Evolutionary conservation across 92 coral and sea anemone genomes (phyloP), one percentile per base, ranked within the genome.

Genomic region (Epizoanthus stellaris): DNA sequence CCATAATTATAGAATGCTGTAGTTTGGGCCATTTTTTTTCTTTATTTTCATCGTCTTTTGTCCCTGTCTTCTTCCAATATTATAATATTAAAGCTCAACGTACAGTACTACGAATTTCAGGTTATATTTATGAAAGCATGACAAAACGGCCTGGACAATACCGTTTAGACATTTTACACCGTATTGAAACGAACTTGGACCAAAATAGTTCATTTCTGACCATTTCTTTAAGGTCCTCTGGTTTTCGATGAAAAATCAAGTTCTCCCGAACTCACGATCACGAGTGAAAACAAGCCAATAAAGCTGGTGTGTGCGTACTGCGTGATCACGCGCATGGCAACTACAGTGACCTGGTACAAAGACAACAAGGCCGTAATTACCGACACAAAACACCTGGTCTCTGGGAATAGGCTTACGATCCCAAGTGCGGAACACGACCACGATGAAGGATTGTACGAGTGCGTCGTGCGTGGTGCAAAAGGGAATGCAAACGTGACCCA

Each of bases 381-480:
- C 17, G 61, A 47, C 25, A 70, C 75, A 15, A 56, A 67, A 16
- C 56, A 19, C 10, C 47, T 75, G 47, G 62, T 72, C 70, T 39
- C 69, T 42, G 68, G 85, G 0, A 80, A 73, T 63, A 80, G 40
- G 25, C 49, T 93, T 39, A 68, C 43, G 20, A 52, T 91, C 58
- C 42, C 86, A 69, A 62, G 58, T 21, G 82, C 80, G 17, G 68
- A 72, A 16, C 90, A 91, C 45, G 71, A 19, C 14, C 67, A 12
- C 1, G 90, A 93, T 73, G 98, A 93, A 61, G 98, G 98, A 0
- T 69, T 91, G 36, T 93, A 89, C 63, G 57, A 75, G 70, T 93
- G 98, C 67, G 65, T 73, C 7, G 91, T 84, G 62, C 82, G 75
- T 42, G 60, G 77, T 10, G 71, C 85, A 30, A 43, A 53, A 10